Percentiles rank a stretch among this genome's conserved stretches.
Conservation (phyloP, 2,888 invertebrate species). For the Chironomus riparius region DNA sequence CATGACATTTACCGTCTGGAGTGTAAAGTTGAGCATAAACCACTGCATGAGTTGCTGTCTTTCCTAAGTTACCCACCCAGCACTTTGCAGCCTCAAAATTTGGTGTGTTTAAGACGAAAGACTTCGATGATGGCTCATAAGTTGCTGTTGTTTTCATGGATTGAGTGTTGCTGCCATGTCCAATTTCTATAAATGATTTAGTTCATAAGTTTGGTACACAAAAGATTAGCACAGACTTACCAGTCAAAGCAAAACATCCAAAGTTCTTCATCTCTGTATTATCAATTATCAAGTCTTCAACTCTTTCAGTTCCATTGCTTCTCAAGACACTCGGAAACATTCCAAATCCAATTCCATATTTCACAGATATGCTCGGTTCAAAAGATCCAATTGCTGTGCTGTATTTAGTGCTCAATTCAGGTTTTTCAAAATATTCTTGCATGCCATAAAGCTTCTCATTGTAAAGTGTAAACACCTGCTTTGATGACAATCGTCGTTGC, state of each 20-base stretch:
- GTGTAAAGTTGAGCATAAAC: conserved; percentile 82
- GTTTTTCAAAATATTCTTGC: conserved; percentile 47
- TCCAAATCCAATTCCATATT: conserved; percentile 54
- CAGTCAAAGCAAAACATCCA: conserved; percentile 79
- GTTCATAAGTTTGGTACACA: no score
- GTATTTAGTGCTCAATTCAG: conserved; percentile 45
- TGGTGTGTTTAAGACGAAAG: conserved; percentile 65
- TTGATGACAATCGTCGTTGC: conserved; percentile 48
- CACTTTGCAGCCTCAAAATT: conserved; percentile 70
- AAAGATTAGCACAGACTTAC: no score
- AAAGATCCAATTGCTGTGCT: conserved; percentile 50
- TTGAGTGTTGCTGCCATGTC: conserved; percentile 84
- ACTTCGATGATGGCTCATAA: conserved; percentile 60
- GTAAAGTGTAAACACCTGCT: conserved; percentile 54
- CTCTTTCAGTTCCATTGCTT: conserved; percentile 56
- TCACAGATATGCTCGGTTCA: conserved; percentile 55
- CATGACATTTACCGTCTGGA: conserved; percentile 67
- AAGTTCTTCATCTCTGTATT: conserved; percentile 43
- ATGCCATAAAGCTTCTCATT: conserved; percentile 53
- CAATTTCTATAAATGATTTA: conserved; percentile 46
- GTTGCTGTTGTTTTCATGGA: conserved; percentile 80
- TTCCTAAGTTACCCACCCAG: conserved; percentile 74
- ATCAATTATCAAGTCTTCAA: conserved; percentile 46
- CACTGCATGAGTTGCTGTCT: conserved; percentile 60
- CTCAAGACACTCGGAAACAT: conserved; percentile 58